Percentiles rank a stretch among this genome's conserved stretches.
phyloP scores from a whole-genome alignment of 1,140 invertebrate genomes.

The Dinoponera quadriceps region DNA sequence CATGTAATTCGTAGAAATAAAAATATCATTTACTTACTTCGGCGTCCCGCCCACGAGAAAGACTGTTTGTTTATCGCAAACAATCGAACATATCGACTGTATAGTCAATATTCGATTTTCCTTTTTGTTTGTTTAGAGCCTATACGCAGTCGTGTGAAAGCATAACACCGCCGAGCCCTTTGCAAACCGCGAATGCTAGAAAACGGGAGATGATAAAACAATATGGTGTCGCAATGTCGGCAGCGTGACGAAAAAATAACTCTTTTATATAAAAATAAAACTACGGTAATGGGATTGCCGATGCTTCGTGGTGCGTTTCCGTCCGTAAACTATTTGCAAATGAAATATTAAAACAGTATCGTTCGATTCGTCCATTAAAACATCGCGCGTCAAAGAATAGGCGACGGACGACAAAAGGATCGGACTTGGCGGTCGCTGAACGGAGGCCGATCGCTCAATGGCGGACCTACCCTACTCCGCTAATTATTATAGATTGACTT shows the following conservation, averaged over 20 bases:
- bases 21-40: slow-evolving; percentile 35
- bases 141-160: slow-evolving; percentile 43
- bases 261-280: slow-evolving; percentile 49
- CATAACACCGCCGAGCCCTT: slow-evolving; percentile 39
- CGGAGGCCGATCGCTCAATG: neutral
- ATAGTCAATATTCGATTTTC: slow-evolving; percentile 51
- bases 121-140: slow-evolving; percentile 51
- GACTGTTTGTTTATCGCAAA: slow-evolving; percentile 34
- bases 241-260: slow-evolving; percentile 36
- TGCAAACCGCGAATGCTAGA: slow-evolving; percentile 46
- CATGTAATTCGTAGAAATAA: slow-evolving; percentile 1
- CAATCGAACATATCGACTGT: slow-evolving; percentile 32
- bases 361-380: neutral
- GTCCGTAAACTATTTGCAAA: slow-evolving; percentile 10
- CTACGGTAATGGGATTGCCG: slow-evolving; percentile 37
- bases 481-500: neutral
- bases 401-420: too few species aligned
- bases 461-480: neutral
- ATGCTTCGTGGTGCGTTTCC: slow-evolving; percentile 26
- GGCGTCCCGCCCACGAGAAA: neutral
- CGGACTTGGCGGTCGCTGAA: neutral
- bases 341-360: slow-evolving; percentile 43
- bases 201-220: slow-evolving; percentile 54
- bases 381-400: neutral
- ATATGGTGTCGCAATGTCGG: slow-evolving; percentile 35